These are phyloP conservation scores for Denticeps clupeoides DNA, from an alignment of 2,797 vertebrate species.

Conservation along the genomic window DNA sequence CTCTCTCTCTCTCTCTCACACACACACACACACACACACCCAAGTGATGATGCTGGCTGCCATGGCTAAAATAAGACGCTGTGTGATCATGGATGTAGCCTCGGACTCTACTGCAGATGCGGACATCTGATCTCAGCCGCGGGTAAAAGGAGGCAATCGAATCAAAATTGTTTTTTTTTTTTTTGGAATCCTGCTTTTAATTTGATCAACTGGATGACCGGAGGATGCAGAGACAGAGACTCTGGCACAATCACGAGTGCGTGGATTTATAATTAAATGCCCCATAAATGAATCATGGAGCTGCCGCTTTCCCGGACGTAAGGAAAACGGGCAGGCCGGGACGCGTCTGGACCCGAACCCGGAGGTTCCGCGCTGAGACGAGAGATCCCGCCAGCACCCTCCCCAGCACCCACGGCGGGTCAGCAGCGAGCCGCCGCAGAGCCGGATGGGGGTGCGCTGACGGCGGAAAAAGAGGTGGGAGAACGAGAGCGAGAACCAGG, in stretches of 20 bases:
- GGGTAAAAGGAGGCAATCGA: conserved; percentile 36
- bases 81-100: conserved; percentile 58
- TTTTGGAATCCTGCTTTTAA: no score
- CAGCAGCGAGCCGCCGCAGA: conserved; percentile 23
- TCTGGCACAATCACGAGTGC: conserved; percentile 5
- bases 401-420: conserved; percentile 17
- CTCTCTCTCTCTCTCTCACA: conserved; percentile 18
- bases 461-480: conserved; percentile 40
- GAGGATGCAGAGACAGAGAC: conserved; percentile 27
- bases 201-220: conserved; percentile 21
- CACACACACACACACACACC: conserved; percentile 13
- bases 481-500: conserved; percentile 54
- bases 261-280: conserved; percentile 14
- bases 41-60: conserved; percentile 43
- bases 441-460: conserved; percentile 53
- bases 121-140: conserved; percentile 45
- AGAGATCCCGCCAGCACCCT: conserved; percentile 36
- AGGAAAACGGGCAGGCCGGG: no score
- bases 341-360: no score
- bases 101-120: conserved; percentile 53
- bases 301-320: no score
- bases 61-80: conserved; percentile 48
- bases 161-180: conserved; percentile 36
- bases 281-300: no score
- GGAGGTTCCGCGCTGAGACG: no score